Percentiles rank a stretch among this genome's conserved stretches.
These are phyloP conservation scores for Cyanoderma ruficeps DNA, from an alignment of 2,113 vertebrate species.

Conservation along the genomic window DNA sequence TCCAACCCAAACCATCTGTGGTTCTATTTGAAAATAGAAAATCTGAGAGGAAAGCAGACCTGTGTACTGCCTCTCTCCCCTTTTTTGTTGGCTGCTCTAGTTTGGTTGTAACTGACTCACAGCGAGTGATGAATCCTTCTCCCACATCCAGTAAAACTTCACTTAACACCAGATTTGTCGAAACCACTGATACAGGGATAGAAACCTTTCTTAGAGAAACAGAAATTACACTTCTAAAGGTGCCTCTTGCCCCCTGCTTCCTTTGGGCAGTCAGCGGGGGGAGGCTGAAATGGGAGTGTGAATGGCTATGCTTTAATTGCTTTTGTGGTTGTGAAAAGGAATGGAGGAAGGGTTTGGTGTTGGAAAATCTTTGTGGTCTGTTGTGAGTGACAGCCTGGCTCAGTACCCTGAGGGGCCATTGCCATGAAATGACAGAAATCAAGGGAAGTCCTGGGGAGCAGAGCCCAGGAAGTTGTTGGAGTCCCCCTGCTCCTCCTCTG, in stretches of 20 bases:
- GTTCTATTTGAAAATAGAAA: not conserved
- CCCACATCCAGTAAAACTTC: not conserved
- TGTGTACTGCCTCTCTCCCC: not conserved
- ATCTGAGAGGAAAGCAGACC: not conserved
- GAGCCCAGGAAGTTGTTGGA: not conserved
- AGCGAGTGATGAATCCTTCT: not conserved
- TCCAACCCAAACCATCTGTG: not conserved
- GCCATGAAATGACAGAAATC: not conserved
- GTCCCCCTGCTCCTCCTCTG: not conserved
- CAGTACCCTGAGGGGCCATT: not conserved
- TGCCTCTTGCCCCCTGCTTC: not conserved
- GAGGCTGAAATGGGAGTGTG: not conserved
- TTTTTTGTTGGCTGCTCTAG: not conserved
- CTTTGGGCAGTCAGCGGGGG: not conserved
- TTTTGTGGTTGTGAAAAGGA: not conserved
- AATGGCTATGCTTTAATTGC: not conserved
- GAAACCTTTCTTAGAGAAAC: not conserved
- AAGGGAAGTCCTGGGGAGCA: not conserved
- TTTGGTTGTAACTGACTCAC: not conserved
- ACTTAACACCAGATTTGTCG: not conserved
- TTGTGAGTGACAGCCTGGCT: not conserved
- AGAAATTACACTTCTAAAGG: not conserved
- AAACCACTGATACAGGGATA: too few relatives aligned
- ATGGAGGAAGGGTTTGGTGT: not conserved
- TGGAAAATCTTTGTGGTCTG: not conserved